Evolutionary conservation across 1,140 invertebrate genomes (phyloP), one percentile per base, ranked within the genome.

Genomic region (Trachymyrmex cornetzi): DNA sequence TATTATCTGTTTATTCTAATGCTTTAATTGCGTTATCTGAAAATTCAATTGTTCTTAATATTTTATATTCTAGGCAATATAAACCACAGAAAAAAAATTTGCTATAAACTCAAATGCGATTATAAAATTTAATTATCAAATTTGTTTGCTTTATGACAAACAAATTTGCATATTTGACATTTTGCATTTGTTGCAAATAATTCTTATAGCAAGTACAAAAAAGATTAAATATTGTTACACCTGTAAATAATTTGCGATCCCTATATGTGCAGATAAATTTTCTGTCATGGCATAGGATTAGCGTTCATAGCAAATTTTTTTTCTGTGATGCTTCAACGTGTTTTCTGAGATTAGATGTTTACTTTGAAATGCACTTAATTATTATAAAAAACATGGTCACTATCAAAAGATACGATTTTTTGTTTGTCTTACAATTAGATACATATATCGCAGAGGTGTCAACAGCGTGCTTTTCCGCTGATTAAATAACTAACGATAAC

Each of bases 401-500:
- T 24, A 61, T 72, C 34, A 16, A 19, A 44, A 82, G 53, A 82
- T 72, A 82, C 16, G 34, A 2, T 24, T 67, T 53, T 72, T 71
- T 74, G 53, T 87, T 90, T 89, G 75, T 87, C 81, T 89, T 44
- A 44, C 11, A 44, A 44, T 44, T 44, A 74, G 59, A 64, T 87
- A 87, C 38, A 44, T 44, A 38, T 12, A 50, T 38, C 9, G 30
- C 61, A 77, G 57, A 69, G 57, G 38, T 89, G 30, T 79, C 38
- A 50, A 27, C 22, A 38, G 14, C 19, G 63, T 50, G 53, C 1
- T n/a, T 38, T 80, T 59, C 61, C 38, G 5, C 50, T 38, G 86
- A 90, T 77, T 85, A 74, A 88, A 90, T 90, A 90, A 90, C 69
- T 44, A 87, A 85, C 63, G 86, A 90, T 19, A 53, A 30, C 44